Evolutionary conservation across 2,888 invertebrate genomes (phyloP).

Genomic region (Xestobium rufovillosum): DNA sequence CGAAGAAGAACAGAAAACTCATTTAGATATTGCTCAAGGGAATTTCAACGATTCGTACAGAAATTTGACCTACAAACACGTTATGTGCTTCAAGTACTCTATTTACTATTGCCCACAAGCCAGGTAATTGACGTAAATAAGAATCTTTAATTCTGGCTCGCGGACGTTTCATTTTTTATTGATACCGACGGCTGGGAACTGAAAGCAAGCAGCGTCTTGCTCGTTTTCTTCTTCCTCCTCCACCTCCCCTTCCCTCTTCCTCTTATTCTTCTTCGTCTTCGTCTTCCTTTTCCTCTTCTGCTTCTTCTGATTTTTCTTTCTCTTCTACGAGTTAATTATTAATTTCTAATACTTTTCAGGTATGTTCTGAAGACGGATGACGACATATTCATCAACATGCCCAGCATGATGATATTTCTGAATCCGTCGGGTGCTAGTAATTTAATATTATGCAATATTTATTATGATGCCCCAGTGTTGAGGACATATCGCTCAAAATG

Average conservation of each 20-base stretch:
- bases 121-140: too few relatives aligned
- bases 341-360: too few relatives aligned
- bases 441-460: conserved; percentile 52
- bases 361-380: conserved; percentile 67
- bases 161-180: too few relatives aligned
- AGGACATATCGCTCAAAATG: conserved; percentile 65
- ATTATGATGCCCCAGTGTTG: conserved; percentile 17
- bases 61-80: conserved; percentile 79
- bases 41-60: conserved; percentile 68
- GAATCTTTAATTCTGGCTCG: too few relatives aligned
- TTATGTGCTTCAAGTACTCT: conserved; percentile 74
- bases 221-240: too few relatives aligned
- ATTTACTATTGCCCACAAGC: conserved; percentile 61
- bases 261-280: too few relatives aligned
- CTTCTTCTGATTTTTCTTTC: too few relatives aligned
- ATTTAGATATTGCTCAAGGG: conserved; percentile 69
- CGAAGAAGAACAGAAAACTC: conserved; percentile 48
- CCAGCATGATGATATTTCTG: conserved; percentile 52
- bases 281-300: too few relatives aligned
- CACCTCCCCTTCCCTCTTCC: too few relatives aligned
- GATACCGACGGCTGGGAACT: too few relatives aligned
- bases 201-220: too few relatives aligned
- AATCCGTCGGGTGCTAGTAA: conserved; percentile 52
- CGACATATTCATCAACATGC: conserved; percentile 67
- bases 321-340: too few relatives aligned